Percentiles rank a stretch among this genome's conserved stretches.
These are phyloP conservation scores for Calameuta idolon DNA, from an alignment of 2,888 invertebrate species.

Conservation along the genomic window DNA sequence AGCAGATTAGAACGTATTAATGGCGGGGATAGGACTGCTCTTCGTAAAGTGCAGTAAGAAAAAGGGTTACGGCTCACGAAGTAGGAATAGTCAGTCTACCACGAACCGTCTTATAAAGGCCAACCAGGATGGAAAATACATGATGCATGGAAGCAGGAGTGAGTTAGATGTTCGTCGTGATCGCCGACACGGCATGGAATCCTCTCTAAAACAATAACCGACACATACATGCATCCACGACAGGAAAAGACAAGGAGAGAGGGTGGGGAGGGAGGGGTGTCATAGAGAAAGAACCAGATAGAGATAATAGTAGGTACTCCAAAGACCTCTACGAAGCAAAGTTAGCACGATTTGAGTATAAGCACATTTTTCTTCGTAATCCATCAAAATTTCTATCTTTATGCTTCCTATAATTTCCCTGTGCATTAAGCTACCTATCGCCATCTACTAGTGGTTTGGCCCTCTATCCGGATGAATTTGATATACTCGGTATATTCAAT, in stretches of 20 bases:
- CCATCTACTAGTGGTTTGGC: background rate
- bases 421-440: background rate
- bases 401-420: background rate
- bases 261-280: background rate
- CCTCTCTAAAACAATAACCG: conserved; percentile 46
- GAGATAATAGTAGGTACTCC: background rate
- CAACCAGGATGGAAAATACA: background rate
- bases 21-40: background rate
- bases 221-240: conserved; percentile 23
- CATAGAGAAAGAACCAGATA: background rate
- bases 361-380: conserved; percentile 26
- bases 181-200: conserved; percentile 36
- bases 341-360: conserved; percentile 27
- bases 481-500: background rate
- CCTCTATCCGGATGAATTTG: background rate
- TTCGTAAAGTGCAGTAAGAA: background rate
- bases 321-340: conserved; percentile 23
- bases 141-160: background rate
- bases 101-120: background rate
- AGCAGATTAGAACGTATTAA: background rate
- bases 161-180: background rate
- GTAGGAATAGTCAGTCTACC: background rate
- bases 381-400: background rate
- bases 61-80: background rate
- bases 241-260: background rate